These are phyloP conservation scores for Sphaerophoria rueppellii DNA, from an alignment of 2,888 invertebrate genomes.

Conservation along the genomic window DNA sequence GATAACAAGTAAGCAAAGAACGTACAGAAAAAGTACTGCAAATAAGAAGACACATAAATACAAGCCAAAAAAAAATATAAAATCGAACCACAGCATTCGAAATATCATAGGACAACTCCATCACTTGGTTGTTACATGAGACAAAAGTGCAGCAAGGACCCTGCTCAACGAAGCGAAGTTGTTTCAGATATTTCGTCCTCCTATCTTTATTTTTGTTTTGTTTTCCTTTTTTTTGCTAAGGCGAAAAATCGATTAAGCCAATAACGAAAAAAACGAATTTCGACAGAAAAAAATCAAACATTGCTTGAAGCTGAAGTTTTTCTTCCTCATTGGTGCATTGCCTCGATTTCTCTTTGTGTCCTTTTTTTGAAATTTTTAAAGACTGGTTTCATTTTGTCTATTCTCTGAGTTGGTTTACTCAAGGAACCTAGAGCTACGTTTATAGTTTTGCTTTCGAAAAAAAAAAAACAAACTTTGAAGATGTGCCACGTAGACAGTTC, in stretches of 20 bases:
- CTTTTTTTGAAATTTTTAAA: background rate
- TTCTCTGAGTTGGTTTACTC: conserved; percentile 34
- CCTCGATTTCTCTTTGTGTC: background rate
- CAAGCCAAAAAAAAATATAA: conserved; percentile 12
- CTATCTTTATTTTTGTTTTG: background rate
- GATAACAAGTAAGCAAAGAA: conserved; percentile 42
- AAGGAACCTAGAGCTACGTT: conserved; percentile 14
- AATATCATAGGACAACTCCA: conserved; percentile 2
- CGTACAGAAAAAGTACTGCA: background rate
- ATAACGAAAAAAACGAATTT: conserved; percentile 53
- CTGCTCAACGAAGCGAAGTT: conserved; percentile 25
- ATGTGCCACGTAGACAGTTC: conserved; percentile 25
- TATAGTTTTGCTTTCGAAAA: conserved; percentile 6
- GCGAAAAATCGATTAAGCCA: conserved; percentile 66
- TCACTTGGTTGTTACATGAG: too few species aligned
- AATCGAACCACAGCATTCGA: conserved; percentile 27
- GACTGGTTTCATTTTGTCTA: conserved; percentile 36
- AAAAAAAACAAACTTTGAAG: conserved; percentile 25
- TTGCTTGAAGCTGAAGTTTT: conserved; percentile 25
- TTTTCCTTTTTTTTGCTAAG: background rate
- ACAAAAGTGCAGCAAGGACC: conserved; percentile 44
- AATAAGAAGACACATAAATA: background rate
- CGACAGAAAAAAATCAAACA: conserved; percentile 39
- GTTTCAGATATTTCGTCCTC: conserved; percentile 19
- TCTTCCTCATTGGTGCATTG: background rate